A percentile compares a stretch with the other conserved stretches of the same genome.
Evolutionary conservation across 2,113 vertebrate species (phyloP).

Genomic region (Lagenorhynchus albirostris): DNA sequence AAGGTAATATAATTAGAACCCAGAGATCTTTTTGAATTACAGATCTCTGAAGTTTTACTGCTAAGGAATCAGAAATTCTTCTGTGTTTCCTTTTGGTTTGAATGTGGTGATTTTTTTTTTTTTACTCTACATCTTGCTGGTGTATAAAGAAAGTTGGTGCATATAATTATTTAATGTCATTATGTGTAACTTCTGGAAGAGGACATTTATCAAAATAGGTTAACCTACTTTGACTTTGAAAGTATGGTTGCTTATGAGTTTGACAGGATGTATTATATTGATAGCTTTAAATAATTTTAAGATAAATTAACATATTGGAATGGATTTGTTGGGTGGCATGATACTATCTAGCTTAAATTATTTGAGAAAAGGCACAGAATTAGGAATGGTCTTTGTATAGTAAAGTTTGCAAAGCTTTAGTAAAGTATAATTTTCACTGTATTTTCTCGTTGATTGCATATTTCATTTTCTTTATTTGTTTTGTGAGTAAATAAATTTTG

Average conservation of each 20-base stretch:
- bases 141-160: background rate
- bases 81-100: background rate
- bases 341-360: background rate
- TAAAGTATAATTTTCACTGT: background rate
- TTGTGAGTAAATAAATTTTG: background rate
- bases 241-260: background rate
- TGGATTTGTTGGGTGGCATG: background rate
- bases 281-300: background rate
- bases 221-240: background rate
- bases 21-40: background rate
- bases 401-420: background rate
- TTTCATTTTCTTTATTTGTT: background rate
- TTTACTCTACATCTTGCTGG: background rate
- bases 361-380: background rate
- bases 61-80: background rate
- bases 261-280: background rate
- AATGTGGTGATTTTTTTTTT: background rate
- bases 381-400: background rate
- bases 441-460: background rate
- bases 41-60: background rate
- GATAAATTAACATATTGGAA: background rate
- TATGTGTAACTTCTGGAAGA: background rate
- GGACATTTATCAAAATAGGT: background rate
- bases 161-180: background rate
- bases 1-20: background rate